Evolutionary conservation across 2,888 invertebrate species (phyloP).

Genomic region (Andrena marginata): DNA sequence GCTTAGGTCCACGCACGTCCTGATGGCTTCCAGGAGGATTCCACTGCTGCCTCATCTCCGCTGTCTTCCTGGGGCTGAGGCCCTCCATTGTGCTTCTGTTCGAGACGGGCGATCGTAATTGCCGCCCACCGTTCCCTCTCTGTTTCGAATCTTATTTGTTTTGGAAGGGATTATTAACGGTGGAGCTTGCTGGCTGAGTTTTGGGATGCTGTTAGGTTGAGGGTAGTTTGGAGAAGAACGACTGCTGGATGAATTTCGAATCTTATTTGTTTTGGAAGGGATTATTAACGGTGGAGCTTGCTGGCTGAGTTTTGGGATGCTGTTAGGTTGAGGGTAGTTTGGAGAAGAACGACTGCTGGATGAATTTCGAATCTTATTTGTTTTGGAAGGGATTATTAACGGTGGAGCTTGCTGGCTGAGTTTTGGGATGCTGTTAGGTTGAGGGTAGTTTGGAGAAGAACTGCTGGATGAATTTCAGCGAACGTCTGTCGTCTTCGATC

Average conservation of each 20-base stretch:
- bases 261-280: background rate
- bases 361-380: too few relatives aligned
- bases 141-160: background rate
- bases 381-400: conserved; percentile 31
- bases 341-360: too few relatives aligned
- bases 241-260: too few relatives aligned
- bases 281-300: conserved; percentile 38
- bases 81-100: conserved; percentile 27
- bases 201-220: background rate
- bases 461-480: too few relatives aligned
- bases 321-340: background rate
- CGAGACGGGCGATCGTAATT: conserved; percentile 42
- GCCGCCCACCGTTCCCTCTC: conserved; percentile 18
- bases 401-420: conserved; percentile 4
- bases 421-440: background rate
- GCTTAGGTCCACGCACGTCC: conserved; percentile 43
- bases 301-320: background rate
- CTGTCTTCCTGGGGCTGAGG: background rate
- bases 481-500: too few relatives aligned
- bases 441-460: background rate
- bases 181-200: background rate
- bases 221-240: background rate
- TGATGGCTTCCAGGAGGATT: conserved; percentile 30
- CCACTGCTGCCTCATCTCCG: conserved; percentile 10
- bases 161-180: conserved; percentile 34